Evolutionary conservation across 2,797 vertebrate genomes (phyloP).

Genomic region (Rousettus madagascariensis): DNA sequence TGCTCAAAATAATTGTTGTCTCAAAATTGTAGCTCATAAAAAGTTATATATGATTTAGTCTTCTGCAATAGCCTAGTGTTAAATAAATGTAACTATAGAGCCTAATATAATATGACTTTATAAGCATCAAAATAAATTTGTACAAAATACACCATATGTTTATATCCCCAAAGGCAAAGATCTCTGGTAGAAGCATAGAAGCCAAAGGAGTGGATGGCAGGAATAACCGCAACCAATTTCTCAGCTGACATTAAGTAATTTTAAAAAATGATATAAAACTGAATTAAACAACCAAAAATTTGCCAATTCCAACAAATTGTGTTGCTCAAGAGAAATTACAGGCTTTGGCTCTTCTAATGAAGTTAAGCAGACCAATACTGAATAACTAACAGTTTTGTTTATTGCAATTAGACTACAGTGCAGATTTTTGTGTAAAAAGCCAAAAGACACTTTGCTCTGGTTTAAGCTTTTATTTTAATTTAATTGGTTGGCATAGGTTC

Average conservation of each 20-base stretch:
- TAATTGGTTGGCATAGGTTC: not conserved
- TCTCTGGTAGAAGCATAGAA: slow-evolving; percentile 57
- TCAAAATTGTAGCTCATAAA: not conserved
- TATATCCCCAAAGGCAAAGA: not conserved
- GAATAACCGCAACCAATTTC: slow-evolving; percentile 14
- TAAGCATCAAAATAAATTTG: slow-evolving; percentile 51
- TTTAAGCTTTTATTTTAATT: not conserved
- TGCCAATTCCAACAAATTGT: slow-evolving; percentile 14
- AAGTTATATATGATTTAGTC: not conserved
- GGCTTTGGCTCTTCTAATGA: not conserved
- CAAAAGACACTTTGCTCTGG: not conserved
- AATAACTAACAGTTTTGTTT: not conserved
- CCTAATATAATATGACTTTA: slow-evolving; percentile 40
- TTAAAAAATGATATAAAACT: slow-evolving; percentile 58
- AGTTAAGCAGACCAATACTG: not conserved
- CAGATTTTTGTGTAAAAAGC: not conserved
- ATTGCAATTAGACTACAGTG: not conserved
- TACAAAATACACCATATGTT: not conserved
- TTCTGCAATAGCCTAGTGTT: slow-evolving; percentile 15
- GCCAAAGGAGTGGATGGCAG: not conserved
- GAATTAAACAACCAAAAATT: not conserved
- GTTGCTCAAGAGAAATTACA: not conserved
- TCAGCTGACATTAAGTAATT: slow-evolving; percentile 53
- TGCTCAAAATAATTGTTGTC: not conserved
- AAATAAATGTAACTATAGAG: slow-evolving; percentile 35